Evolutionary conservation across 2,888 invertebrate species (phyloP).

Genomic region (Napeogenes sylphis): DNA sequence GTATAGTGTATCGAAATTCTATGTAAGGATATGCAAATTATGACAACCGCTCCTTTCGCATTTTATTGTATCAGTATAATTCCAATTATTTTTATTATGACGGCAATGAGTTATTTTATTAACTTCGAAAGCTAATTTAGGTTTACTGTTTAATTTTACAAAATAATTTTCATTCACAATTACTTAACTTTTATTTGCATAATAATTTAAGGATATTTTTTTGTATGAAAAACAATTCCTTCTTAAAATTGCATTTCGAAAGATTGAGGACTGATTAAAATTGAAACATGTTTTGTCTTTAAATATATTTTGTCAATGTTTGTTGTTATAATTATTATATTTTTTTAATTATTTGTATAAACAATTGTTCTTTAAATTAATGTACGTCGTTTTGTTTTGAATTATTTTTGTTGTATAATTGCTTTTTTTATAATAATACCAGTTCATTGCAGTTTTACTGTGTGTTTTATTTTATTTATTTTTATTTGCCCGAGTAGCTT

Average conservation of each 20-base stretch:
- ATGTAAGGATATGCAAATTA: conserved; percentile 67
- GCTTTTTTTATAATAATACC: conserved; percentile 85
- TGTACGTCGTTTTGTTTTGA: conserved; percentile 87
- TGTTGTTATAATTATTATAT: conserved; percentile 79
- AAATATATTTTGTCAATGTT: conserved; percentile 79
- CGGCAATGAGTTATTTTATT: conserved; percentile 46
- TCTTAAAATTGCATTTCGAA: conserved; percentile 77
- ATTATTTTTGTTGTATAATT: conserved; percentile 86
- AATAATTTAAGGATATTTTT: conserved; percentile 65
- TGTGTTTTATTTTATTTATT: conserved; percentile 77
- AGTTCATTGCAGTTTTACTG: conserved; percentile 84
- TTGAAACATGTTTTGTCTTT: conserved; percentile 77
- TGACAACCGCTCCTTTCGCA: conserved; percentile 62
- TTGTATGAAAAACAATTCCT: conserved; percentile 56
- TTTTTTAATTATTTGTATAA: conserved; percentile 83
- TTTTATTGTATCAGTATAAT: conserved; percentile 45
- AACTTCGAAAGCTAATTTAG: conserved; percentile 57
- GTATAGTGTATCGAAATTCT: conserved; percentile 67
- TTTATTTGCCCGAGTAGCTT: conserved; percentile 66
- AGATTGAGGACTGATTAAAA: conserved; percentile 73
- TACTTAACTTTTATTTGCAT: conserved; percentile 62
- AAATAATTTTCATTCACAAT: conserved; percentile 35
- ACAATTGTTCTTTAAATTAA: conserved; percentile 86
- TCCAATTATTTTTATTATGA: conserved; percentile 41
- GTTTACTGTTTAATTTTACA: conserved; percentile 49